Percentiles rank a stretch among this genome's conserved stretches.
These are phyloP conservation scores for Lasiommata megera DNA, from an alignment of 2,888 invertebrate species.

Conservation along the genomic window DNA sequence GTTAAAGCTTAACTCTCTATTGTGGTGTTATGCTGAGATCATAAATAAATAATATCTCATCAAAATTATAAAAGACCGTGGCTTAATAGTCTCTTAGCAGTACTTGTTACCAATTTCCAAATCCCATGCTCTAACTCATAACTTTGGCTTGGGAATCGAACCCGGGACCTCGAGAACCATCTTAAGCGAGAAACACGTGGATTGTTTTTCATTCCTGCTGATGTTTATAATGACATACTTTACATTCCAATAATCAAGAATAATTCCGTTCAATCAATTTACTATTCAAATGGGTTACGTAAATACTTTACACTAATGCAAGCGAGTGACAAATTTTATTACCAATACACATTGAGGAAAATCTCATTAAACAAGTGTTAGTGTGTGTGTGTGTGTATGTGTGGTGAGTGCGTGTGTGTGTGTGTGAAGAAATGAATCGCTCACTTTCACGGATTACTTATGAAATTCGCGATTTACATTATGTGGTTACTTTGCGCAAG, in stretches of 20 bases:
- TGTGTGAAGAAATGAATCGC: constrained; percentile 57
- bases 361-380: constrained; percentile 45
- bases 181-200: too few species aligned
- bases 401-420: constrained; percentile 30
- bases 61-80: too few species aligned
- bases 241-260: constrained; percentile 4
- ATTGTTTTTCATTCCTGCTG: too few species aligned
- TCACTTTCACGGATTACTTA: constrained; percentile 71
- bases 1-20: too few species aligned
- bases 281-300: neutral
- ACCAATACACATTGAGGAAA: constrained; percentile 14
- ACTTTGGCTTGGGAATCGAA: too few species aligned
- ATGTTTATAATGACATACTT: constrained; percentile 1
- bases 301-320: constrained; percentile 6
- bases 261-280: neutral
- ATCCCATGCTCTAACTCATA: too few species aligned
- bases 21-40: too few species aligned
- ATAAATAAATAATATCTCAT: too few species aligned
- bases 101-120: too few species aligned
- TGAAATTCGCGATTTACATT: constrained; percentile 71
- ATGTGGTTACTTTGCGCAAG: constrained; percentile 49
- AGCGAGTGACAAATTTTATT: neutral
- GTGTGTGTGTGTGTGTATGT: constrained; percentile 39
- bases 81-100: too few species aligned
- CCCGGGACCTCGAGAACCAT: too few species aligned